These are phyloP conservation scores for Parochlus steinenii DNA, from an alignment of 2,888 invertebrate species.

Conservation along the genomic window DNA sequence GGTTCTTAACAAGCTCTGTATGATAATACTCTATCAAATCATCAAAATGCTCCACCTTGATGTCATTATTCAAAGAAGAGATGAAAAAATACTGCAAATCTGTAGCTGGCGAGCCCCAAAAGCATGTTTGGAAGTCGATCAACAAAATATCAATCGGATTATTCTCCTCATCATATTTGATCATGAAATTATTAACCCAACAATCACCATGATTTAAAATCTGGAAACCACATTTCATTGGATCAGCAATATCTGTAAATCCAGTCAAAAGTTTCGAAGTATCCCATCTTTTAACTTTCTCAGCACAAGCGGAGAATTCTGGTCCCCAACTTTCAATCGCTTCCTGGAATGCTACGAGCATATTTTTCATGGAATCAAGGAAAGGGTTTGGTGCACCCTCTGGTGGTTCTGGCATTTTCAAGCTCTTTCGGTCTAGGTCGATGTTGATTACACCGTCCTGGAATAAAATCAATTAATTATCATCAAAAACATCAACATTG, in stretches of 20 bases:
- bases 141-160: conserved; percentile 7
- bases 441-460: too few species aligned
- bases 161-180: conserved; percentile 12
- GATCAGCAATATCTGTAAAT: background rate
- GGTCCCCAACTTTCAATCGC: too few species aligned
- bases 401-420: too few species aligned
- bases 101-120: conserved; percentile 12
- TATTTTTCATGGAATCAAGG: too few species aligned
- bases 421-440: too few species aligned
- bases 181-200: conserved; percentile 15
- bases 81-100: conserved; percentile 14
- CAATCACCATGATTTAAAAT: conserved; percentile 14
- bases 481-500: too few species aligned
- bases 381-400: too few species aligned
- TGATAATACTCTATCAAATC: conserved; percentile 11
- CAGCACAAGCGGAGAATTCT: too few species aligned
- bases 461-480: too few species aligned
- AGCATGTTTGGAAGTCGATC: conserved; percentile 7
- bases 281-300: conserved; percentile 1
- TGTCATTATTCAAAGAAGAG: conserved; percentile 5
- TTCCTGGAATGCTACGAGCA: too few species aligned
- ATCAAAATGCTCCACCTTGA: conserved; percentile 6
- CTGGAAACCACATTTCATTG: conserved; percentile 9
- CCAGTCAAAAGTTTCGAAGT: background rate
- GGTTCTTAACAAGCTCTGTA: conserved; percentile 1